Conservation (phyloP, 2,113 vertebrate genomes). For the Lonchura striata region DNA sequence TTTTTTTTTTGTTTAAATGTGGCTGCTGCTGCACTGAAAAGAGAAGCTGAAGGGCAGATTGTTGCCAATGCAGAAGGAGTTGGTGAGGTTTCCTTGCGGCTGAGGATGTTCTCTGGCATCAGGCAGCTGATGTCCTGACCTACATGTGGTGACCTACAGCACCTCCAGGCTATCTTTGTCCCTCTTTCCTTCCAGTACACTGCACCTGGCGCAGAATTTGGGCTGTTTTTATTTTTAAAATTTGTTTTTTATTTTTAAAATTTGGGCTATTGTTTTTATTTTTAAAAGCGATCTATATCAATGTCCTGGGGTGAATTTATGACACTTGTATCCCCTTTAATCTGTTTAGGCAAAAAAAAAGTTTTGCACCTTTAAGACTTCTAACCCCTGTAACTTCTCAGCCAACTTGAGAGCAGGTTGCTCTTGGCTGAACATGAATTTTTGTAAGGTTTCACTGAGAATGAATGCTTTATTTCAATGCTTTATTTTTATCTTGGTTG, state of each 20-base stretch:
- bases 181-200: background rate
- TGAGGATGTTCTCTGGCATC: rapidly evolving
- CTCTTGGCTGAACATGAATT: background rate
- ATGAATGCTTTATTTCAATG: too few relatives aligned
- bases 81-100: background rate
- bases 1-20: too few relatives aligned
- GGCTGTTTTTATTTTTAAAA: background rate
- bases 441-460: background rate
- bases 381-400: background rate
- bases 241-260: too few relatives aligned
- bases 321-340: too few relatives aligned
- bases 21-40: background rate
- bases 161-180: background rate
- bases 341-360: too few relatives aligned
- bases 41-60: background rate
- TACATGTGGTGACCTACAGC: background rate
- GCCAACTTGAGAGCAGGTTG: background rate
- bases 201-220: background rate
- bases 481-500: background rate
- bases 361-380: too few relatives aligned
- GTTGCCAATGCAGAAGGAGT: background rate
- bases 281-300: background rate
- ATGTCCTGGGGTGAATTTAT: too few relatives aligned
- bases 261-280: background rate
- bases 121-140: background rate